A percentile compares a stretch with the other conserved stretches of the same genome.
Evolutionary conservation across 2,797 vertebrate species (phyloP).

Genomic region (Manis javanica): DNA sequence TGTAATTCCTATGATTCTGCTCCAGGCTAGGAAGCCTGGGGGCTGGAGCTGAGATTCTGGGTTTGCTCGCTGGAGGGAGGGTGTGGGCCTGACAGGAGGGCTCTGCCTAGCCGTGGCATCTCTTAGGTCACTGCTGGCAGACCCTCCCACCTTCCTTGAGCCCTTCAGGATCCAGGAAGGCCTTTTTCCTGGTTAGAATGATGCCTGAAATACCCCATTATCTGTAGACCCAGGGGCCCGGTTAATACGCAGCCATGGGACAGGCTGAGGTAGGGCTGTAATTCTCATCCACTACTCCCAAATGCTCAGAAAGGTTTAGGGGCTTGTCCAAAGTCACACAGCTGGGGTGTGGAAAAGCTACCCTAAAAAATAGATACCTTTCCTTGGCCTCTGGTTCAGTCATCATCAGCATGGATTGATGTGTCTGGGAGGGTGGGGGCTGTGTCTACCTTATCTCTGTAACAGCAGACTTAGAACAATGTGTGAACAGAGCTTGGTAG

Average conservation of each 20-base stretch:
- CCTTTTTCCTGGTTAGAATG: not conserved
- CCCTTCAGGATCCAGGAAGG: not conserved
- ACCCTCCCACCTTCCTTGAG: not conserved
- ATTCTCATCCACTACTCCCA: too few relatives aligned
- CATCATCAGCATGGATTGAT: fast-evolving
- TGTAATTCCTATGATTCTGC: not conserved
- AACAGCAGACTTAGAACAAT: not conserved
- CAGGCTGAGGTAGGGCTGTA: not conserved
- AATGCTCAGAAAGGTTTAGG: not conserved
- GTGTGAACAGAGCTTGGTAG: fast-evolving
- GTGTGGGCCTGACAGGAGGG: not conserved
- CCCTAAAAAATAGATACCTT: not conserved
- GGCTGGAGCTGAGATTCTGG: not conserved
- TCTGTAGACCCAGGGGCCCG: not conserved
- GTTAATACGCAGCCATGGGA: not conserved
- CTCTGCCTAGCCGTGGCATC: not conserved
- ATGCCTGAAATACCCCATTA: not conserved
- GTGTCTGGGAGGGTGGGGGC: fast-evolving
- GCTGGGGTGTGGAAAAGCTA: not conserved
- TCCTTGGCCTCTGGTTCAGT: not conserved
- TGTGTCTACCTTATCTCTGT: too few relatives aligned
- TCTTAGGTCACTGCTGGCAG: not conserved
- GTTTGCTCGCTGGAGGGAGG: not conserved
- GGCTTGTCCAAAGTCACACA: not conserved
- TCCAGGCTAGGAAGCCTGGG: not conserved